phyloP scores from a whole-genome alignment of 2,113 vertebrate genomes.

The Dermatemys mawii region DNA sequence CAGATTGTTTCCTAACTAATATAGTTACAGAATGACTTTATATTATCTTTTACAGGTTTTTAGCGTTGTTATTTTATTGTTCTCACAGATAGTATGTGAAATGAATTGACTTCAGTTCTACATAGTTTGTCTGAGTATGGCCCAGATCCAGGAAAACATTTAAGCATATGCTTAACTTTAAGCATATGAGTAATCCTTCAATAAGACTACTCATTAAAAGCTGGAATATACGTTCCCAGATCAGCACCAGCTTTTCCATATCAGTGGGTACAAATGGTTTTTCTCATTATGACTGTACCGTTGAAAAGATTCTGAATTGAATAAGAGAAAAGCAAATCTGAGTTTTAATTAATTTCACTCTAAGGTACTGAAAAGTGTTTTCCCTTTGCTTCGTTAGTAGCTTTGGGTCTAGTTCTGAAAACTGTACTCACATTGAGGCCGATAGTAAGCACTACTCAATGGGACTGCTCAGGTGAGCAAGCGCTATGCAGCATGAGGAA shows the following conservation, averaged over 20 bases:
- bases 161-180: neutral
- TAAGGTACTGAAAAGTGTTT: neutral
- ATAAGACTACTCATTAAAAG: neutral
- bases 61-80: neutral
- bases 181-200: neutral
- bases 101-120: neutral
- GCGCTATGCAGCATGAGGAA: neutral
- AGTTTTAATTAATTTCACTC: neutral
- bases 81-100: neutral
- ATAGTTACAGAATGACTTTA: neutral
- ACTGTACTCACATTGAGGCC: neutral
- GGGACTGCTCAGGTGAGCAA: neutral
- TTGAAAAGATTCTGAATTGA: neutral
- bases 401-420: neutral
- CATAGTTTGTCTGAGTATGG: neutral
- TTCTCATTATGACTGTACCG: neutral
- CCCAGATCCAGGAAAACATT: neutral
- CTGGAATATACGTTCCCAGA: neutral
- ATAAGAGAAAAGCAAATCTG: neutral
- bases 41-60: neutral
- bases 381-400: neutral
- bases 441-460: neutral
- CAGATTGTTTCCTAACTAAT: neutral
- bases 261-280: neutral
- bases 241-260: neutral